Evolutionary conservation across 2,888 invertebrate species (phyloP).

Genomic region (Cacoxenus indagator): DNA sequence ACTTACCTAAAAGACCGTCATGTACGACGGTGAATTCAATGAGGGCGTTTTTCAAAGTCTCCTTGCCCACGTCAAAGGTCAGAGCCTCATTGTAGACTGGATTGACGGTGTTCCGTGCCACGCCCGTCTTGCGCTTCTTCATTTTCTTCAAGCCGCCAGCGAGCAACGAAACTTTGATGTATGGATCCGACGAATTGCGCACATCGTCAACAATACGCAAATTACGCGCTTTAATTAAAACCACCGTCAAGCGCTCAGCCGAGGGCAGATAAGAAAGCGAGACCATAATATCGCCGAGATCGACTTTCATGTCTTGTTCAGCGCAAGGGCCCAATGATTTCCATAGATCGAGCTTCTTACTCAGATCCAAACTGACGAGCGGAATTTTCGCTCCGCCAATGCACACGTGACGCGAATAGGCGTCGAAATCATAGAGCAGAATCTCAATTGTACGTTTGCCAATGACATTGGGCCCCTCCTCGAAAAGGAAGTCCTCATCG

Average conservation of each 20-base stretch:
- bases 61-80: conserved; percentile 89
- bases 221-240: conserved; percentile 91
- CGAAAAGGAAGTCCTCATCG: conserved; percentile 79
- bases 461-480: conserved; percentile 73
- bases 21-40: conserved; percentile 76
- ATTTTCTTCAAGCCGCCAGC: conserved; percentile 87
- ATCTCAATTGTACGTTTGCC: conserved; percentile 75
- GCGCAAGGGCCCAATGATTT: conserved; percentile 73
- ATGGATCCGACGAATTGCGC: conserved; percentile 91
- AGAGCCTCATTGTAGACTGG: conserved; percentile 95
- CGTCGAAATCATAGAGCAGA: conserved; percentile 77
- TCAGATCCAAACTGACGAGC: conserved; percentile 73
- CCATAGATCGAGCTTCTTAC: conserved; percentile 74
- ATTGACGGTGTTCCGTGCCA: conserved; percentile 86
- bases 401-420: conserved; percentile 76
- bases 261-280: conserved; percentile 92
- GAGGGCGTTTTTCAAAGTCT: conserved; percentile 73
- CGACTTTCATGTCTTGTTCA: conserved; percentile 76
- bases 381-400: conserved; percentile 76
- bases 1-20: conserved; percentile 74
- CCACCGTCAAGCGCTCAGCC: conserved; percentile 90
- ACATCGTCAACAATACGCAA: conserved; percentile 94
- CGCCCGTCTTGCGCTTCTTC: conserved; percentile 94
- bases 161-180: conserved; percentile 91
- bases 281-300: conserved; percentile 92